These are phyloP conservation scores for Phyllopteryx taeniolatus DNA, from an alignment of 2,113 vertebrate species.

Conservation along the genomic window DNA sequence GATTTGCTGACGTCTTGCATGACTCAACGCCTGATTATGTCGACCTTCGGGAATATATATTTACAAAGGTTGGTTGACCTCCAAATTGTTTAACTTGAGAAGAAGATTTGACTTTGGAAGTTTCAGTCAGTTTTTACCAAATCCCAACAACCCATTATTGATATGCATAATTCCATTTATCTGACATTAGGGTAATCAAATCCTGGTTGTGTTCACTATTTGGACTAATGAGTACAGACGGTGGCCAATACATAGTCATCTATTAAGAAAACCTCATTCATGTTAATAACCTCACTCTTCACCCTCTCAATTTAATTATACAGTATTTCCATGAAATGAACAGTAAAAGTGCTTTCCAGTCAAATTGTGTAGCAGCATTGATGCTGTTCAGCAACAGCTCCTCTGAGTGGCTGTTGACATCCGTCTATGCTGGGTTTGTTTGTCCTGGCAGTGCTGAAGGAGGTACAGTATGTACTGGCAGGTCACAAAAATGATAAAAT, in stretches of 20 bases:
- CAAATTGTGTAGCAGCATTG: conserved; percentile 38
- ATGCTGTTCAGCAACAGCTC: conserved; percentile 37
- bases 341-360: conserved; percentile 7
- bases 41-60: background rate
- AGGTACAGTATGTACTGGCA: conserved; percentile 56
- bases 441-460: conserved; percentile 47
- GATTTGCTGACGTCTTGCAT: background rate
- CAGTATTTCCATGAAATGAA: background rate
- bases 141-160: background rate
- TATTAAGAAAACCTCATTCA: background rate
- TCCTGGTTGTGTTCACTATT: background rate
- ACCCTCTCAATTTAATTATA: background rate
- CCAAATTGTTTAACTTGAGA: background rate
- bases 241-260: background rate
- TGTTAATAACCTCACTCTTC: background rate
- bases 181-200: background rate
- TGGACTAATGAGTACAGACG: background rate
- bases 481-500: conserved; percentile 34
- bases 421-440: conserved; percentile 50
- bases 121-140: background rate
- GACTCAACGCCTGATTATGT: background rate
- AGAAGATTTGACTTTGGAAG: background rate
- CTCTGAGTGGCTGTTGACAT: conserved; percentile 55
- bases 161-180: background rate
- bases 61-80: background rate